Percentiles rank a stretch among this genome's conserved stretches.
These are phyloP conservation scores for Galbula dea DNA, from an alignment of 2,113 vertebrate genomes.

Conservation along the genomic window DNA sequence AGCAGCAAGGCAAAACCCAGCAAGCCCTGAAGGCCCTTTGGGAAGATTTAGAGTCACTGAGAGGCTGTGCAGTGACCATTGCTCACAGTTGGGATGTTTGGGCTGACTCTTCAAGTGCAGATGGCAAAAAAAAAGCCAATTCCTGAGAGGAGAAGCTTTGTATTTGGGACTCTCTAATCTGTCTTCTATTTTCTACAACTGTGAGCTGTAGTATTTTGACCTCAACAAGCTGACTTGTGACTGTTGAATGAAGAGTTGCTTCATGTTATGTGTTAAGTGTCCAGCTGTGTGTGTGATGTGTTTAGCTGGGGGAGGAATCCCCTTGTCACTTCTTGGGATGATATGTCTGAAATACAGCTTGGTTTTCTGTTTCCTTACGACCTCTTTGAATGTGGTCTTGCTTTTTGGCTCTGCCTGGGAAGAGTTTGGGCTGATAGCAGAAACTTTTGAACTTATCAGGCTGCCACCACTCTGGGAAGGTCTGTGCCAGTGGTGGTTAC, in stretches of 20 bases:
- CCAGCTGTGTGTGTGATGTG: background rate
- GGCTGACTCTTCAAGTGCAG: background rate
- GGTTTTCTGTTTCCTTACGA: background rate
- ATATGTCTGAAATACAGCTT: constrained; percentile 33
- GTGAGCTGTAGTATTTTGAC: background rate
- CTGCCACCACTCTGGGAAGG: background rate
- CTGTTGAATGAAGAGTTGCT: background rate
- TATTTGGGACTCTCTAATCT: background rate
- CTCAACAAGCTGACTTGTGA: background rate
- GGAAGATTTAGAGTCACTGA: background rate
- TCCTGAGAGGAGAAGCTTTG: background rate
- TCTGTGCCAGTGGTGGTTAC: background rate
- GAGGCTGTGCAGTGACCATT: background rate
- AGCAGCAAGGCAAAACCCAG: background rate
- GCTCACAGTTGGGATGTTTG: background rate
- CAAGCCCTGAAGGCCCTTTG: background rate
- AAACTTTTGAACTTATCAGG: background rate
- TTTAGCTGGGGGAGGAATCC: background rate
- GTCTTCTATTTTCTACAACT: background rate
- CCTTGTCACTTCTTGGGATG: background rate
- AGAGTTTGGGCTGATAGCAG: background rate
- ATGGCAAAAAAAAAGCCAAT: background rate
- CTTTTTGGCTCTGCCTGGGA: background rate
- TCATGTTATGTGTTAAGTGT: background rate
- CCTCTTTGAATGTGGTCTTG: background rate